Conservation (phyloP, 2,113 vertebrate species). For the Podiceps cristatus region DNA sequence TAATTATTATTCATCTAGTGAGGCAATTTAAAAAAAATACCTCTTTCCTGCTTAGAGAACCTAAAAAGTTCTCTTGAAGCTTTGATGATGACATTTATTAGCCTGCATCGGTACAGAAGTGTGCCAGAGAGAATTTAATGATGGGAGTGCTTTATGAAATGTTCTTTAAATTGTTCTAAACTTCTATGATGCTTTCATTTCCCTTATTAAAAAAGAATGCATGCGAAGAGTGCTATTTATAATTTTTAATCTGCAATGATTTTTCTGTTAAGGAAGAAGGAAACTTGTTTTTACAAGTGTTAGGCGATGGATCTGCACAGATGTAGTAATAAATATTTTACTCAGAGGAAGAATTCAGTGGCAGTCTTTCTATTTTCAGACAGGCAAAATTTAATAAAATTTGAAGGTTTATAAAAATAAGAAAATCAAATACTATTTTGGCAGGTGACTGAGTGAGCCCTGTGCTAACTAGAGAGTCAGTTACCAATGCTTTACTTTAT, state of each 20-base stretch:
- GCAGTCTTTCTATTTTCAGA: not conserved
- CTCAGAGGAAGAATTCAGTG: not conserved
- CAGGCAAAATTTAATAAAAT: not conserved
- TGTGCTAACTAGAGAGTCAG: not conserved
- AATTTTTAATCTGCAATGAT: not conserved
- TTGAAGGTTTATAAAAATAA: not conserved
- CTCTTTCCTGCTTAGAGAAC: not conserved
- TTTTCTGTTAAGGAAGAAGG: not conserved
- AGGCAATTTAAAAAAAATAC: not conserved
- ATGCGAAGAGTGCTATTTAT: not conserved
- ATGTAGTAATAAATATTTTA: not conserved
- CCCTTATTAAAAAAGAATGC: not conserved
- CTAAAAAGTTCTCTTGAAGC: not conserved
- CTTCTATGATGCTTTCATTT: not conserved
- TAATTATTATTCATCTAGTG: not conserved
- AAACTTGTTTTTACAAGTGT: not conserved
- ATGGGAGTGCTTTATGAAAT: not conserved
- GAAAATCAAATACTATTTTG: not conserved
- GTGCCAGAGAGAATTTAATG: not conserved
- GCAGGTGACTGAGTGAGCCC: not conserved
- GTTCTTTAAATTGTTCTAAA: not conserved
- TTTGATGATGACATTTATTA: not conserved
- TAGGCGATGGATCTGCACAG: not conserved
- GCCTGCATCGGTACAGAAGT: not conserved
- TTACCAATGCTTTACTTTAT: not conserved